Evolutionary conservation across 2,113 vertebrate genomes (phyloP).

Genomic region (Tyto alba): DNA sequence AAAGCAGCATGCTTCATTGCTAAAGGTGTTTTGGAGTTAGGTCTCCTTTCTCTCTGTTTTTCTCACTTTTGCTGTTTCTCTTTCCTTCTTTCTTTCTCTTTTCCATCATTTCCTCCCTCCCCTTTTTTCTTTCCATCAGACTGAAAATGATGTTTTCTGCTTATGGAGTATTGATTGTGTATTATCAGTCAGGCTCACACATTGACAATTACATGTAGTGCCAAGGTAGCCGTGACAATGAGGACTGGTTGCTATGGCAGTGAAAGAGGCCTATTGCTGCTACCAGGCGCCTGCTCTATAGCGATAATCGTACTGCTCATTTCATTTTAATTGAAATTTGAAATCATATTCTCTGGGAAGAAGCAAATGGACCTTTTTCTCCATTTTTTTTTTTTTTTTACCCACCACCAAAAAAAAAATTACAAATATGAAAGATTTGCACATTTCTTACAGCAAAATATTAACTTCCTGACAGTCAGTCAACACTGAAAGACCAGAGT

Average conservation of each 20-base stretch:
- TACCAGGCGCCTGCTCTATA: conserved; percentile 74
- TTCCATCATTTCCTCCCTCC: neutral
- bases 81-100: neutral
- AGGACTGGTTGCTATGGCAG: conserved; percentile 81
- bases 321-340: conserved; percentile 87
- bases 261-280: conserved; percentile 77
- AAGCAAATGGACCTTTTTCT: conserved; percentile 67
- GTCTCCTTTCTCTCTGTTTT: neutral
- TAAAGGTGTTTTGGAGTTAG: neutral
- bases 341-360: conserved; percentile 75
- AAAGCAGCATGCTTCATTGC: neutral
- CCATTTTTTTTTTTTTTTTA: neutral
- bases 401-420: neutral
- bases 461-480: conserved; percentile 21
- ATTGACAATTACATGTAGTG: conserved; percentile 77
- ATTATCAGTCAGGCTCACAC: conserved; percentile 84
- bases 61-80: neutral
- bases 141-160: conserved; percentile 69
- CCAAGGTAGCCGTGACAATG: conserved; percentile 82
- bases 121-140: neutral
- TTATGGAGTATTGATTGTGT: conserved; percentile 79
- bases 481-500: neutral
- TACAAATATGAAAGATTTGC: conserved; percentile 55
- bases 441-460: conserved; percentile 62
- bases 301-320: conserved; percentile 82